Conservation (phyloP, 2,797 vertebrate species). For the Muraenolepis orangiensis region DNA sequence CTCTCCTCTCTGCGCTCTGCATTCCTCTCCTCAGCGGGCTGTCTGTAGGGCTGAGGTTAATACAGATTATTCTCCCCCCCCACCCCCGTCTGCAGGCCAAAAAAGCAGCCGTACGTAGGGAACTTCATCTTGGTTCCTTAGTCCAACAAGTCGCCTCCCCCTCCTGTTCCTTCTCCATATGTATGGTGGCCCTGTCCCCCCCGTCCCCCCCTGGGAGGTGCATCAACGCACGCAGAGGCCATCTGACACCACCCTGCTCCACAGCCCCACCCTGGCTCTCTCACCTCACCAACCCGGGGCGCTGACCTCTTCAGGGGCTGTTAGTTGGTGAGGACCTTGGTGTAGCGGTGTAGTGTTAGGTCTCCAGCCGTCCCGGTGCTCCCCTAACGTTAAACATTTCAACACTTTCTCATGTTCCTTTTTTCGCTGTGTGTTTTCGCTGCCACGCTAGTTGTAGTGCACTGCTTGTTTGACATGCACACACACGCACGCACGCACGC, state of each 20-base stretch:
- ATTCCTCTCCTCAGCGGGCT: slow-evolving; percentile 86
- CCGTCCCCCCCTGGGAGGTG: too few relatives aligned
- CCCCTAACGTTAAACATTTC: slow-evolving; percentile 71
- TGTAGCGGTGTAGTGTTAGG: slow-evolving; percentile 49
- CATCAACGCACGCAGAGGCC: too few relatives aligned
- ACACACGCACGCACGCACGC: neutral
- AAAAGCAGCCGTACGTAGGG: slow-evolving; percentile 85
- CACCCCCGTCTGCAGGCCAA: slow-evolving; percentile 79
- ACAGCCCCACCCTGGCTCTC: neutral
- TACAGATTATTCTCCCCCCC: slow-evolving; percentile 92
- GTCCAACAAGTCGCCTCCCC: slow-evolving; percentile 65
- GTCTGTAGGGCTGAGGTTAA: slow-evolving; percentile 89
- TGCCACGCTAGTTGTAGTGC: slow-evolving; percentile 29
- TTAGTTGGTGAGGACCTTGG: slow-evolving; percentile 36
- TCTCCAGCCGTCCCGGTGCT: slow-evolving; percentile 61
- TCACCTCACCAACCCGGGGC: neutral
- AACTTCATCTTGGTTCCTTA: slow-evolving; percentile 83
- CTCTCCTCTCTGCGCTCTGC: slow-evolving; percentile 61
- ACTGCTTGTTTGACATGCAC: neutral
- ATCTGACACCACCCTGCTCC: slow-evolving; percentile 27
- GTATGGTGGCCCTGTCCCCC: slow-evolving; percentile 41
- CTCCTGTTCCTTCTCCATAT: slow-evolving; percentile 28
- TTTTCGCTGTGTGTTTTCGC: slow-evolving; percentile 62
- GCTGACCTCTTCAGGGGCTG: neutral
- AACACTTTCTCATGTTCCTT: slow-evolving; percentile 72